These are phyloP conservation scores for Mystacides longicornis DNA, from an alignment of 2,888 invertebrate genomes.

Conservation along the genomic window DNA sequence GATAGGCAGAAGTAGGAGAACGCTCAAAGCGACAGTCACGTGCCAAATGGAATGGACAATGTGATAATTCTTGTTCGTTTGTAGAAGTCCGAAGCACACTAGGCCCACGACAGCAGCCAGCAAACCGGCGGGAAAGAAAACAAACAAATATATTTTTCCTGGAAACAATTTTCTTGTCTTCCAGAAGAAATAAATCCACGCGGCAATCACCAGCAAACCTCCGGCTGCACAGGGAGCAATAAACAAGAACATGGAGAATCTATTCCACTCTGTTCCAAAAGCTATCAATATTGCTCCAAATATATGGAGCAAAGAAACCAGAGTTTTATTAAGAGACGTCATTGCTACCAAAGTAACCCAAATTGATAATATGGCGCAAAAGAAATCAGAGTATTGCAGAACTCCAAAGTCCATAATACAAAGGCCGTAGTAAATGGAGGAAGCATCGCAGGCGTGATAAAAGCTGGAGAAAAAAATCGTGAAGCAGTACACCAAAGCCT, in stretches of 20 bases:
- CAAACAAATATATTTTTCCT: slow-evolving; percentile 52
- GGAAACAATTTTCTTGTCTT: slow-evolving; percentile 53
- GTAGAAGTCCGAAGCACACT: slow-evolving; percentile 73
- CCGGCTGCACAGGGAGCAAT: slow-evolving; percentile 66
- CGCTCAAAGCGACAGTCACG: slow-evolving; percentile 70
- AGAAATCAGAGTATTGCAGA: slow-evolving; percentile 83
- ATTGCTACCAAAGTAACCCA: slow-evolving; percentile 85
- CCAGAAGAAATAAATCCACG: slow-evolving; percentile 66
- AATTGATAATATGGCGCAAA: slow-evolving; percentile 76
- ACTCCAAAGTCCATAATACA: slow-evolving; percentile 70
- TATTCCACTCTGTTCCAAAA: slow-evolving; percentile 72
- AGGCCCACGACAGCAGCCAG: slow-evolving; percentile 63
- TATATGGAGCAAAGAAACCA: slow-evolving; percentile 60
- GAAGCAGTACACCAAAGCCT: slow-evolving; percentile 71
- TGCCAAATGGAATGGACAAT: slow-evolving; percentile 87
- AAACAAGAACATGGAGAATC: slow-evolving; percentile 73
- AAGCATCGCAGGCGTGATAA: slow-evolving; percentile 87
- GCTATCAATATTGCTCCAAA: slow-evolving; percentile 71
- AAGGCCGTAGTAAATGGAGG: slow-evolving; percentile 64
- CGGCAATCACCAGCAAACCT: slow-evolving; percentile 53
- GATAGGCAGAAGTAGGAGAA: slow-evolving; percentile 71
- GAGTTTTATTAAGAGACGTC: slow-evolving; percentile 58
- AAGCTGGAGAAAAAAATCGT: slow-evolving; percentile 84
- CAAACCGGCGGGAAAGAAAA: slow-evolving; percentile 60
- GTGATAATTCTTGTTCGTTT: slow-evolving; percentile 82